Evolutionary conservation across 2,797 vertebrate species (phyloP).

Genomic region (Cottoperca gobio): DNA sequence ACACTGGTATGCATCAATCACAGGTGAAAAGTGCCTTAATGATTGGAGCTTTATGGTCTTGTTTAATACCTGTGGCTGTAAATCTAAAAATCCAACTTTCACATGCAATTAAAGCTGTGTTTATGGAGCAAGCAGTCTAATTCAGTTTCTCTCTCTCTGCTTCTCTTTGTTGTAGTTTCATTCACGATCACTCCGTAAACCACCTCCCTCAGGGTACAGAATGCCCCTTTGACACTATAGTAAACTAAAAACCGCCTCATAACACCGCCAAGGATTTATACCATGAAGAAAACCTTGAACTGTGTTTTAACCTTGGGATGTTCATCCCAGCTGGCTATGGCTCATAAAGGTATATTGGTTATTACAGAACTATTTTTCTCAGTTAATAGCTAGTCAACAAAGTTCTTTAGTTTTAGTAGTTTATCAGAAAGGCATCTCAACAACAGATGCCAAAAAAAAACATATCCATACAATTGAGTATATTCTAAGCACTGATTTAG

Average conservation of each 20-base stretch:
- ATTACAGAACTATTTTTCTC: background rate
- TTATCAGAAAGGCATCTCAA: background rate
- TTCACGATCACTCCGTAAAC: slow-evolving; percentile 7
- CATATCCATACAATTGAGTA: too few relatives aligned
- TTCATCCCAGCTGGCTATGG: background rate
- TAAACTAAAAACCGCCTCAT: background rate
- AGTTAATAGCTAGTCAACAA: background rate
- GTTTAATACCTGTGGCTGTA: slow-evolving; percentile 5
- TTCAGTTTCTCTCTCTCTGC: background rate
- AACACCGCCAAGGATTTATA: background rate
- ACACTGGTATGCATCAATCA: background rate
- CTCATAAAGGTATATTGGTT: background rate
- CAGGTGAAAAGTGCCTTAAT: background rate
- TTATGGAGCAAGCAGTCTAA: slow-evolving; percentile 17
- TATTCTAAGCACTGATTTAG: too few relatives aligned
- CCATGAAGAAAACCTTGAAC: slow-evolving; percentile 5
- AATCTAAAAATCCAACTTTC: slow-evolving; percentile 15
- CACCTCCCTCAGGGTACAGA: background rate
- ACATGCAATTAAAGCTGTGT: slow-evolving; percentile 4
- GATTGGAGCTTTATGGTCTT: background rate
- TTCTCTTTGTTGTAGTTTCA: background rate
- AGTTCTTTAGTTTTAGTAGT: background rate
- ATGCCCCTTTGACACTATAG: background rate
- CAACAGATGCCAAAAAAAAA: background rate
- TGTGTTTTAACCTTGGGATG: background rate